A percentile compares a stretch with the other conserved stretches of the same genome.
Evolutionary conservation across 2,888 invertebrate genomes (phyloP).

Genomic region (Caenorhabditis sinica): DNA sequence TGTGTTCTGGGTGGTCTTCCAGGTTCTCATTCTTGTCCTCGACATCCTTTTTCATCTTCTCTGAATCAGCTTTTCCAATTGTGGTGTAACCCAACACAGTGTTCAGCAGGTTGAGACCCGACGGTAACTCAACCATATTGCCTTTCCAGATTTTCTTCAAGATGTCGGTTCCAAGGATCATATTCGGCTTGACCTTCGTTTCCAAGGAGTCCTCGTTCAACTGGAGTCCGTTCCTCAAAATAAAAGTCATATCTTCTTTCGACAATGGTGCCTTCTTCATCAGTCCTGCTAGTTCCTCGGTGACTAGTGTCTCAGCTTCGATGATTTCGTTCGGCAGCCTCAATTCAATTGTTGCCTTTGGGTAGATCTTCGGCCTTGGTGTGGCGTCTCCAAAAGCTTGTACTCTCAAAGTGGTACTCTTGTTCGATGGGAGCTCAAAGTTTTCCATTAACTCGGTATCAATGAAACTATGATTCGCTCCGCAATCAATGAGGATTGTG

Average conservation of each 20-base stretch:
- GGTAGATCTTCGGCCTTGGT: not conserved
- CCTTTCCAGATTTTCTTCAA: slow-evolving; percentile 22
- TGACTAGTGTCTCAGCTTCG: not conserved
- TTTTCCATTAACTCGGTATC: not conserved
- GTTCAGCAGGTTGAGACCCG: not conserved
- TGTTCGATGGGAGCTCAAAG: not conserved
- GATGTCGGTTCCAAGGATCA: slow-evolving; percentile 18
- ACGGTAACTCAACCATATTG: not conserved
- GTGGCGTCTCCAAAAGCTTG: too few species aligned
- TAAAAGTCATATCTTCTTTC: slow-evolving; percentile 7
- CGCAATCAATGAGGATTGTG: not conserved
- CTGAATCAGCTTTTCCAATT: not conserved
- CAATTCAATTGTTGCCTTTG: not conserved
- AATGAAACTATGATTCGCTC: not conserved
- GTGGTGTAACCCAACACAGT: slow-evolving; percentile 1
- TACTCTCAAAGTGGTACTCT: too few species aligned
- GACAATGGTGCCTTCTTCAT: not conserved
- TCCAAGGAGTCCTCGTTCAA: slow-evolving; percentile 9
- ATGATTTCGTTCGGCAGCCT: not conserved
- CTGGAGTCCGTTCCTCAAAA: not conserved
- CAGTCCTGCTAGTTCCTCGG: not conserved
- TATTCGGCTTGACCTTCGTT: not conserved
- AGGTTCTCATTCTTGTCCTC: not conserved
- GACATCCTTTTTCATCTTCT: not conserved
- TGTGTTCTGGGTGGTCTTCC: too few species aligned